Evolutionary conservation across 2,888 invertebrate species (phyloP).

Genomic region (Eupeodes luniger): DNA sequence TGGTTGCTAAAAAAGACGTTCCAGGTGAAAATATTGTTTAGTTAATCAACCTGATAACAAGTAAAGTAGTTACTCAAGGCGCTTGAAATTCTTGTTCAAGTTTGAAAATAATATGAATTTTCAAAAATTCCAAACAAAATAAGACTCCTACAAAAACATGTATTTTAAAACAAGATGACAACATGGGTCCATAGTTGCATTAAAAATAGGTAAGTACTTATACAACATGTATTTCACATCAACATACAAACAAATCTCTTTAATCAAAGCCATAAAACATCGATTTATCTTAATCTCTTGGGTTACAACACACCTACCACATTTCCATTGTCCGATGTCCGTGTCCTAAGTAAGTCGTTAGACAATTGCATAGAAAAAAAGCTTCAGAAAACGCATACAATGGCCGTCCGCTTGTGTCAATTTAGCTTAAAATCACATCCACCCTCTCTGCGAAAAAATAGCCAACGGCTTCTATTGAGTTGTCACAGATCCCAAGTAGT

Average conservation of each 20-base stretch:
- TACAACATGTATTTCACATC: not conserved
- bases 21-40: no score
- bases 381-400: slow-evolving; percentile 34
- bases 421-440: slow-evolving; percentile 47
- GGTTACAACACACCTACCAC: slow-evolving; percentile 34
- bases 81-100: no score
- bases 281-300: slow-evolving; percentile 61
- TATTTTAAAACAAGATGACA: no score
- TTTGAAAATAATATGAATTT: no score
- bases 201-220: no score
- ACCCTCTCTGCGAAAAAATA: slow-evolving; percentile 35
- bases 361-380: not conserved
- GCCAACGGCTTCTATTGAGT: slow-evolving; percentile 54
- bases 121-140: no score
- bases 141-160: no score
- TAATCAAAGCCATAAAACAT: slow-evolving; percentile 53
- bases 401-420: slow-evolving; percentile 14
- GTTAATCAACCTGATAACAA: no score
- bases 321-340: not conserved
- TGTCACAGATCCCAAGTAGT: slow-evolving; percentile 54
- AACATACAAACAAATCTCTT: slow-evolving; percentile 24
- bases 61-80: no score
- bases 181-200: no score
- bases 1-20: no score
- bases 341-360: slow-evolving; percentile 35